Percentiles rank a stretch among this genome's conserved stretches.
Evolutionary conservation across 2,888 invertebrate genomes (phyloP).

Genomic region (Stramonita haemastoma): DNA sequence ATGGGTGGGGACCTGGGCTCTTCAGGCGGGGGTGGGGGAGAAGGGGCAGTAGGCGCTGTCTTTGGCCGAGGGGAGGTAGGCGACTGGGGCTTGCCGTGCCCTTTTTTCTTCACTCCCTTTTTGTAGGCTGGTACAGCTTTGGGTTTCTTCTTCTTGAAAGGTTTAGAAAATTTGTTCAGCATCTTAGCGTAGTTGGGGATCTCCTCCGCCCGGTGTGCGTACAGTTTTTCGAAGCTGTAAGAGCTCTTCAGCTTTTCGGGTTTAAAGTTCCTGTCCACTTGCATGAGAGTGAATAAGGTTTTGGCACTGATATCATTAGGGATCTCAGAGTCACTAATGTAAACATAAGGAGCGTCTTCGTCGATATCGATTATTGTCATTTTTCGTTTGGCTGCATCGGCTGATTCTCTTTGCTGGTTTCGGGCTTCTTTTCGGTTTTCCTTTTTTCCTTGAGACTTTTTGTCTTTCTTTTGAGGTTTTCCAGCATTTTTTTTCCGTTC

Average conservation of each 20-base stretch:
- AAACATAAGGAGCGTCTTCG: neutral
- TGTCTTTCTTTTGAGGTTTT: neutral
- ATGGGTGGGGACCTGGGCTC: constrained; percentile 26
- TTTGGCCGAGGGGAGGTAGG: no score
- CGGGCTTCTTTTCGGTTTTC: neutral
- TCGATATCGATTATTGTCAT: neutral
- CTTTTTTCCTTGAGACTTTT: neutral
- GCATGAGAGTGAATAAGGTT: neutral
- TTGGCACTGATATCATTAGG: neutral
- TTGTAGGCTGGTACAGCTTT: neutral
- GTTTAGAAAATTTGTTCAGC: constrained; percentile 2
- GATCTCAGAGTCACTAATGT: neutral
- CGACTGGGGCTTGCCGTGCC: neutral
- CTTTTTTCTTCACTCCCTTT: no score
- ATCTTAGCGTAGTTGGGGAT: neutral
- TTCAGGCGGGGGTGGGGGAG: neutral
- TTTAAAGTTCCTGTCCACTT: constrained; percentile 6
- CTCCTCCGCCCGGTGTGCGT: neutral
- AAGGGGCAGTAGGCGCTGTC: no score
- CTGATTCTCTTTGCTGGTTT: neutral
- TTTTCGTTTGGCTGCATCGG: neutral
- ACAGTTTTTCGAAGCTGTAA: constrained; percentile 36
- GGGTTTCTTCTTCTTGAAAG: constrained; percentile 17
- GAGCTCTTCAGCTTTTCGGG: constrained; percentile 25
- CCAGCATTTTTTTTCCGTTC: neutral